phyloP scores from a whole-genome alignment of 1,140 invertebrate genomes.

The Heterodera schachtii region DNA sequence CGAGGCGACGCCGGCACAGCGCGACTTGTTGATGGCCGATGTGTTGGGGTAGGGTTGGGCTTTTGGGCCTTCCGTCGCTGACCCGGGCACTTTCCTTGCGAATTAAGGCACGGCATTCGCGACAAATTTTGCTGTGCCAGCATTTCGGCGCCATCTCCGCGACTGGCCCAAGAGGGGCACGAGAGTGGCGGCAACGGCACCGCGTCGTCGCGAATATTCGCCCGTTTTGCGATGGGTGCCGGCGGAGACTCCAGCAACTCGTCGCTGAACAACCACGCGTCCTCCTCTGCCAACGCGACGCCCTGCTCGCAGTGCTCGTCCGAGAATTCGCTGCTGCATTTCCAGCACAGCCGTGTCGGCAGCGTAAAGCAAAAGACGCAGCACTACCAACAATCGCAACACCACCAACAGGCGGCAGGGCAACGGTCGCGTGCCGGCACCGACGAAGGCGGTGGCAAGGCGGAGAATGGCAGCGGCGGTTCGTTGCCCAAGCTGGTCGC shows the following conservation, averaged over 20 bases:
- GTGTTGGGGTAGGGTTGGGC: constrained; percentile 24
- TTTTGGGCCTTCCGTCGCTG: too few species aligned
- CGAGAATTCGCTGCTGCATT: constrained; percentile 2
- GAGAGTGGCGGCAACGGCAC: neutral
- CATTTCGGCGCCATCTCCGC: constrained; percentile 22
- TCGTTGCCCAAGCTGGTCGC: constrained; percentile 19
- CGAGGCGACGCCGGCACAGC: constrained; percentile 27
- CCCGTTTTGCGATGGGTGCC: constrained; percentile 24
- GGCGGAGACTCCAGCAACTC: constrained; percentile 21
- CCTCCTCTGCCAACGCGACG: neutral
- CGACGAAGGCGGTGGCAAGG: neutral
- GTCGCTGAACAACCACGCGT: constrained; percentile 17
- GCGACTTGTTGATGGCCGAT: constrained; percentile 25
- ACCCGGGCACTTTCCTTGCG: neutral
- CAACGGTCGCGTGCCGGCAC: neutral
- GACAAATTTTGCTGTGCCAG: constrained; percentile 25
- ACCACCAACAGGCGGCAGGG: neutral
- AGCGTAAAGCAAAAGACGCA: constrained; percentile 2
- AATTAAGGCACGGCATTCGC: constrained; percentile 25
- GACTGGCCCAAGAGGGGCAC: constrained; percentile 1
- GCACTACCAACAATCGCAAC: too few species aligned
- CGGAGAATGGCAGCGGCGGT: neutral
- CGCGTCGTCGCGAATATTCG: neutral
- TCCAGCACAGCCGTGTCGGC: neutral
- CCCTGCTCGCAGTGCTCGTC: constrained; percentile 29